Conservation (phyloP, 2,797 vertebrate genomes). For the Bufotes viridis region DNA sequence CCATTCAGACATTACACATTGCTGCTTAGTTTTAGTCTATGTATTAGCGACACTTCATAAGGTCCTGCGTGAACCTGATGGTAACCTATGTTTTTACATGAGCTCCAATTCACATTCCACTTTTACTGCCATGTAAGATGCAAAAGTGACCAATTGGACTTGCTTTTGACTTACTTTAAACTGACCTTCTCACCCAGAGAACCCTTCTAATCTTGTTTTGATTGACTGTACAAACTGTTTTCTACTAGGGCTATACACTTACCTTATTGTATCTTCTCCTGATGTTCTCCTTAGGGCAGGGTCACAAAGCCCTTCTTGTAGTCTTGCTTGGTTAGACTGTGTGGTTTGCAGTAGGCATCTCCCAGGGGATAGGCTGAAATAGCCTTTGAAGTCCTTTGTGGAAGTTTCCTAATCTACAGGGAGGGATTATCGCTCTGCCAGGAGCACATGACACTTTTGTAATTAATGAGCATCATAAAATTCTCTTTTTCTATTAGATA, state of each 20-base stretch:
- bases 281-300: conserved; percentile 16
- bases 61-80: conserved; percentile 2
- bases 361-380: conserved; percentile 75
- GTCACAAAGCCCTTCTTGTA: conserved; percentile 68
- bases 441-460: conserved; percentile 89
- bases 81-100: not conserved
- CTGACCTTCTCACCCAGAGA: conserved; percentile 11
- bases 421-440: conserved; percentile 88
- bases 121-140: not conserved
- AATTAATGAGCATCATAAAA: conserved; percentile 98
- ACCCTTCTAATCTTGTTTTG: not conserved
- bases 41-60: not conserved
- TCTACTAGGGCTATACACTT: not conserved
- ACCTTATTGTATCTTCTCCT: not conserved
- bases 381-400: conserved; percentile 93
- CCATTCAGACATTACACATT: not conserved
- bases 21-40: not conserved
- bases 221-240: conserved; percentile 34
- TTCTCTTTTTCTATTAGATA: conserved; percentile 94
- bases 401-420: conserved; percentile 90
- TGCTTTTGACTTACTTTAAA: conserved; percentile 1
- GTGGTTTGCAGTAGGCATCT: conserved; percentile 84
- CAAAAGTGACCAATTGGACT: not conserved
- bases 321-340: conserved; percentile 80
- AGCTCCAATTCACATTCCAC: not conserved